A percentile compares a stretch with the other conserved stretches of the same genome.
Conservation (phyloP, 1,140 invertebrate genomes). For the Drosophila ficusphila region DNA sequence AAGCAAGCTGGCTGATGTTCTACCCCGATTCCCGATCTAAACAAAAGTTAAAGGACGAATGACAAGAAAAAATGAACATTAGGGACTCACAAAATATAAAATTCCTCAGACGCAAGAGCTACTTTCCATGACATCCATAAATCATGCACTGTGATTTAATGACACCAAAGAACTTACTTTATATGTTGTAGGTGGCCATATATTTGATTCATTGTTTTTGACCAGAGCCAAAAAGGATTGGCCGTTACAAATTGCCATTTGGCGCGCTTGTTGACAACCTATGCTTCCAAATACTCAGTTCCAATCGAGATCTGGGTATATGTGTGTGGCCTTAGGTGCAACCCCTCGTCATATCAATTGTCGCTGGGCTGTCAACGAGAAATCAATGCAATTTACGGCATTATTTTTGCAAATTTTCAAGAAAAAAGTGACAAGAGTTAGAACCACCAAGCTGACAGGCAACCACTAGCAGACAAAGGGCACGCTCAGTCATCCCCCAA, state of each 20-base stretch:
- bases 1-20: constrained; percentile 69
- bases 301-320: background rate
- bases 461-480: constrained; percentile 50
- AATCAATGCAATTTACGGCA: constrained; percentile 81
- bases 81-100: constrained; percentile 36
- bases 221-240: constrained; percentile 62
- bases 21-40: constrained; percentile 38
- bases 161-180: constrained; percentile 48
- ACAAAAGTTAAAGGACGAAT: constrained; percentile 66
- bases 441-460: constrained; percentile 57
- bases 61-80: constrained; percentile 43
- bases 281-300: constrained; percentile 11
- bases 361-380: constrained; percentile 67
- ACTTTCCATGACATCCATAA: constrained; percentile 49
- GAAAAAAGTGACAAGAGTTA: constrained; percentile 44
- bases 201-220: constrained; percentile 63
- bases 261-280: constrained; percentile 71
- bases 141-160: constrained; percentile 71
- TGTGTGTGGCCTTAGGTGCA: constrained; percentile 51
- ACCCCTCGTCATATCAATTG: constrained; percentile 64
- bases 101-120: constrained; percentile 26
- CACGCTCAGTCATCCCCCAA: constrained; percentile 58
- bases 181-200: constrained; percentile 57
- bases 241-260: constrained; percentile 68
- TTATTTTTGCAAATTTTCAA: constrained; percentile 76